These are phyloP conservation scores for Sinosuthora webbiana DNA, from an alignment of 2,113 vertebrate genomes.

Conservation along the genomic window DNA sequence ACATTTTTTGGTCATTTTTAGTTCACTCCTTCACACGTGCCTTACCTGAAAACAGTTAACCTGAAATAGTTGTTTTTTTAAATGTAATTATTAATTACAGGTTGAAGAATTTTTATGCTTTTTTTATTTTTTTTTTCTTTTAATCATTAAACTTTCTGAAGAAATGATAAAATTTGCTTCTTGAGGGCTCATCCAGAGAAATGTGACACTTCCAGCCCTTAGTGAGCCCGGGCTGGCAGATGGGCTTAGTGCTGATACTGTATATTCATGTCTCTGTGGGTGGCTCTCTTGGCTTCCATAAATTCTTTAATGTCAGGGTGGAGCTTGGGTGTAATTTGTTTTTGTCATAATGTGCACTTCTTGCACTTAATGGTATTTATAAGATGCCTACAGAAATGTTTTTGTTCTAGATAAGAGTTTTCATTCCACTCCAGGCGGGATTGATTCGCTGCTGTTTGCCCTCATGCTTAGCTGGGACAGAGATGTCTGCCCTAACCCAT, in stretches of 20 bases:
- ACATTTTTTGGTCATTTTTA: neutral
- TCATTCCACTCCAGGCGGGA: neutral
- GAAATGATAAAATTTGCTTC: neutral
- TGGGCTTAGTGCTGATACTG: conserved; percentile 24
- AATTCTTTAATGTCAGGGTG: conserved; percentile 66
- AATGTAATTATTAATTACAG: neutral
- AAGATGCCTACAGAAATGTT: conserved; percentile 58
- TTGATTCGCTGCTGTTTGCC: conserved; percentile 20
- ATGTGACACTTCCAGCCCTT: neutral
- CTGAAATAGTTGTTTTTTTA: neutral
- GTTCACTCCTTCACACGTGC: neutral
- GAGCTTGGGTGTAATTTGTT: conserved; percentile 60
- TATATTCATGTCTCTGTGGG: conserved; percentile 36
- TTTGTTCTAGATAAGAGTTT: conserved; percentile 50
- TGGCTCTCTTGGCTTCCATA: conserved; percentile 52
- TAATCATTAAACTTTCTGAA: neutral
- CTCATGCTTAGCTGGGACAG: neutral
- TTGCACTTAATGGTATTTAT: conserved; percentile 60
- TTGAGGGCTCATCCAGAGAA: neutral
- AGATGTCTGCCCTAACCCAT: neutral
- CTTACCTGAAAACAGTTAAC: neutral
- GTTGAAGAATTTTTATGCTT: neutral
- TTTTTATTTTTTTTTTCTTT: neutral
- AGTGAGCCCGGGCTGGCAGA: neutral
- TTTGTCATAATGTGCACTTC: conserved; percentile 63